Percentiles rank a stretch among this genome's conserved stretches.
Conservation (phyloP, 2,888 invertebrate genomes). For the Beris chalybata region DNA sequence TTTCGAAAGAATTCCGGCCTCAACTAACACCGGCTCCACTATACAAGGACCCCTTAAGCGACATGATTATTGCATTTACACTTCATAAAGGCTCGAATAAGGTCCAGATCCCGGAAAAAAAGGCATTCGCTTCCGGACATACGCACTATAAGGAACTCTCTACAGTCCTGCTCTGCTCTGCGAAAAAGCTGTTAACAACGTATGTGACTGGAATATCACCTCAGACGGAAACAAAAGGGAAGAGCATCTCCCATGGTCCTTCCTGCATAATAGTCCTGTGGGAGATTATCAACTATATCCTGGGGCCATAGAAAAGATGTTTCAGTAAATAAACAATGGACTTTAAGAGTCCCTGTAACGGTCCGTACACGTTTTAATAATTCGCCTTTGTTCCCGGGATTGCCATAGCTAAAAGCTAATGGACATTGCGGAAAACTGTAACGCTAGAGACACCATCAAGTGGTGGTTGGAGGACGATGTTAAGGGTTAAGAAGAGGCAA, state of each 20-base stretch:
- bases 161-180: no score
- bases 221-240: constrained; percentile 7
- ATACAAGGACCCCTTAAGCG: constrained; percentile 30
- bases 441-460: no score
- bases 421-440: no score
- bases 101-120: constrained; percentile 19
- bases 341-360: constrained; percentile 12
- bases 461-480: no score
- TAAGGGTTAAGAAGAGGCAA: no score
- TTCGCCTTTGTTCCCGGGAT: no score
- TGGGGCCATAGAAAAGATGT: constrained; percentile 23
- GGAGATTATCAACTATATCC: constrained; percentile 36
- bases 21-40: no score
- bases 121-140: constrained; percentile 4
- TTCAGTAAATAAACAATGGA: constrained; percentile 19
- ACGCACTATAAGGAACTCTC: no score
- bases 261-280: constrained; percentile 19
- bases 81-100: constrained; percentile 32
- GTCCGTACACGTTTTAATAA: no score
- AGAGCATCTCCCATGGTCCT: constrained; percentile 9
- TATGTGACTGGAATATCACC: constrained; percentile 36
- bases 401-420: no score
- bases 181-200: constrained; percentile 35
- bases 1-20: no score
- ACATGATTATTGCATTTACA: constrained; percentile 37